Evolutionary conservation across 2,113 vertebrate species (phyloP).

Genomic region (Periophthalmus modestus): DNA sequence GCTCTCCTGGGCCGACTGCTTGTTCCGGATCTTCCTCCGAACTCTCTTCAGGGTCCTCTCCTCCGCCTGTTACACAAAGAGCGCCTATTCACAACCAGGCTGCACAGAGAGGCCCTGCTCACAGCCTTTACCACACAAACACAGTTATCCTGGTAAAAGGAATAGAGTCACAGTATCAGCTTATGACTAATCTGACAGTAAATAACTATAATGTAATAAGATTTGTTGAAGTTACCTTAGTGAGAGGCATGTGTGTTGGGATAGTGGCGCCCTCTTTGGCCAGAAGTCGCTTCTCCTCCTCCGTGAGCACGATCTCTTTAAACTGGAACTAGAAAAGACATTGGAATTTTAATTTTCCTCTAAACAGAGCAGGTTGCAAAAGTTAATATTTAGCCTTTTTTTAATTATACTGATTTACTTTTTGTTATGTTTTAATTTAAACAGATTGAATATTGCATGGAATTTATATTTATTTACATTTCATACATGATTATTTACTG

Average conservation of each 20-base stretch:
- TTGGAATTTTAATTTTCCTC: background rate
- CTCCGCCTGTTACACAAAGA: slow-evolving; percentile 76
- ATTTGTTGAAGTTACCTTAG: slow-evolving; percentile 77
- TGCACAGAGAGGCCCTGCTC: background rate
- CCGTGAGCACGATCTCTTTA: slow-evolving; percentile 81
- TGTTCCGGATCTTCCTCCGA: slow-evolving; percentile 90
- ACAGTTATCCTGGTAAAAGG: background rate
- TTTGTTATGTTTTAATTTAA: too few species aligned
- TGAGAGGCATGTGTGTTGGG: slow-evolving; percentile 82
- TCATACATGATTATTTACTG: too few species aligned
- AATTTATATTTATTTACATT: too few species aligned
- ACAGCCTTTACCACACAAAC: slow-evolving; percentile 1
- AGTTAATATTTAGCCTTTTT: too few species aligned
- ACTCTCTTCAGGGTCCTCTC: slow-evolving; percentile 85
- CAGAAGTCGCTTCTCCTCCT: slow-evolving; percentile 86
- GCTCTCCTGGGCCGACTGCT: slow-evolving; percentile 89
- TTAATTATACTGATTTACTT: too few species aligned
- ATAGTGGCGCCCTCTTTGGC: slow-evolving; percentile 83
- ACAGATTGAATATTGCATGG: too few species aligned
- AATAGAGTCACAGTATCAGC: background rate
- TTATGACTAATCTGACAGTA: background rate
- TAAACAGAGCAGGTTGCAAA: too few species aligned
- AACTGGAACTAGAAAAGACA: slow-evolving; percentile 69
- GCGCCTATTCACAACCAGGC: slow-evolving; percentile 6
- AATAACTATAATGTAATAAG: background rate